Evolutionary conservation across 2,888 invertebrate genomes (phyloP).

Genomic region (Desoria tigrina): DNA sequence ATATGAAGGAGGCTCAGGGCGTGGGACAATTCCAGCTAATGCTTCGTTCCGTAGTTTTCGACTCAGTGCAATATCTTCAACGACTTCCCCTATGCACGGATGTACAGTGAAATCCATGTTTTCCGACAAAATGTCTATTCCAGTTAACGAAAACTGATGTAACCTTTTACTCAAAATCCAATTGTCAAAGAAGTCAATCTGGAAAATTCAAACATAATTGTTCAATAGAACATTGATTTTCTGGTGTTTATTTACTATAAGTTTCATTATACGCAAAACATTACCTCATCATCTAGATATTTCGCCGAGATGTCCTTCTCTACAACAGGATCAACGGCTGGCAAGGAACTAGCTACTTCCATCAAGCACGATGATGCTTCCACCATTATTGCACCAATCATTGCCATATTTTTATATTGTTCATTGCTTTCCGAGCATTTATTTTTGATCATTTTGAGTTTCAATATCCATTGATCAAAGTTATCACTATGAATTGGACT

Average conservation of each 20-base stretch:
- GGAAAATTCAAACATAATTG: not conserved
- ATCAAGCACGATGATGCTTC: conserved; percentile 43
- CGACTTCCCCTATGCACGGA: conserved; percentile 32
- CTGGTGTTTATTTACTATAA: too few relatives aligned
- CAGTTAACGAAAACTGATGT: conserved; percentile 34
- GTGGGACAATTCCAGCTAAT: conserved; percentile 45
- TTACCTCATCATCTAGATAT: conserved; percentile 70
- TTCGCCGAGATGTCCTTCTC: conserved; percentile 72
- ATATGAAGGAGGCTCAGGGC: conserved; percentile 53
- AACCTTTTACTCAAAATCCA: conserved; percentile 44
- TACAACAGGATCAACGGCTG: conserved; percentile 78
- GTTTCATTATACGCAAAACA: too few relatives aligned
- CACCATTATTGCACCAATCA: conserved; percentile 40
- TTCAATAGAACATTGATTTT: too few relatives aligned
- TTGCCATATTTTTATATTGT: conserved; percentile 17
- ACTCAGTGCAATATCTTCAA: conserved; percentile 19
- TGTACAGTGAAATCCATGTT: conserved; percentile 30
- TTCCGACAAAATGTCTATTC: conserved; percentile 31
- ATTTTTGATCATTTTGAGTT: conserved; percentile 20
- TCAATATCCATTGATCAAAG: conserved; percentile 16
- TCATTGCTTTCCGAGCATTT: conserved; percentile 1
- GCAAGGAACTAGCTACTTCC: conserved; percentile 58
- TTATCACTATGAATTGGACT: not conserved
- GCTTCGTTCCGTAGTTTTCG: conserved; percentile 28
- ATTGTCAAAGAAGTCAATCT: conserved; percentile 46